These are phyloP conservation scores for Darevskia mixta DNA, from an alignment of 2,797 vertebrate species.

Conservation along the genomic window DNA sequence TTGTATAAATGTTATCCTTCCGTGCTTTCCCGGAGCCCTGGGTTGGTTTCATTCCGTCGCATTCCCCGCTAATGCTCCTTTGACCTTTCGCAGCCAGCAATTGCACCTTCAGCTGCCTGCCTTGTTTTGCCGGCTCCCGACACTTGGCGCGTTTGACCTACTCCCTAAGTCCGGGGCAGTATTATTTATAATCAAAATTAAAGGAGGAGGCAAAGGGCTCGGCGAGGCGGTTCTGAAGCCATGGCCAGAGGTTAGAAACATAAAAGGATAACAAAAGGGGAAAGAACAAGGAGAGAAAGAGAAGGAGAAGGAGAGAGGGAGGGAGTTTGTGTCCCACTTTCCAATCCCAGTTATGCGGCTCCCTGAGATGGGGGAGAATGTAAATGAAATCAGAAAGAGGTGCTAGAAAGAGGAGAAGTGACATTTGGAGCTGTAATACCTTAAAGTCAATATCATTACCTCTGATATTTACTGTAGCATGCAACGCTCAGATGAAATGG, in stretches of 20 bases:
- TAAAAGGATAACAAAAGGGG: slow-evolving; percentile 28
- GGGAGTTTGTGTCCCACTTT: neutral
- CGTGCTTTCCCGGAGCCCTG: slow-evolving; percentile 24
- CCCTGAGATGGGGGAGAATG: slow-evolving; percentile 62
- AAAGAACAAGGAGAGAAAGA: neutral
- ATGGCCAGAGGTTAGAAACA: slow-evolving; percentile 24
- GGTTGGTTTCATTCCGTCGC: slow-evolving; percentile 49
- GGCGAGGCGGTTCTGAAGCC: neutral
- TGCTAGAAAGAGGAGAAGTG: slow-evolving; percentile 76
- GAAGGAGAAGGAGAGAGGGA: fast-evolving
- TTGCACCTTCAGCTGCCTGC: slow-evolving; percentile 50
- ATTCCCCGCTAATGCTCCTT: slow-evolving; percentile 50
- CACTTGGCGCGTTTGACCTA: slow-evolving; percentile 53
- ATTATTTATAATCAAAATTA: slow-evolving; percentile 59
- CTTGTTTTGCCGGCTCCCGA: slow-evolving; percentile 16
- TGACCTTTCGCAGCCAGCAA: slow-evolving; percentile 68
- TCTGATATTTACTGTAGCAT: slow-evolving; percentile 84
- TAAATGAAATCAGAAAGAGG: slow-evolving; percentile 73
- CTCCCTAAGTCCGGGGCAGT: slow-evolving; percentile 30
- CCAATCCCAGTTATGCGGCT: slow-evolving; percentile 24
- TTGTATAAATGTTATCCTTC: slow-evolving; percentile 63
- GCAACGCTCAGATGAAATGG: slow-evolving; percentile 71
- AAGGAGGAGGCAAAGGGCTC: slow-evolving; percentile 12
- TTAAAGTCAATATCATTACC: slow-evolving; percentile 86
- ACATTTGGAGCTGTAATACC: slow-evolving; percentile 83